Evolutionary conservation across 2,888 invertebrate species (phyloP), one percentile per base, ranked within the genome.

Genomic region (Choristoneura rosaceana): DNA sequence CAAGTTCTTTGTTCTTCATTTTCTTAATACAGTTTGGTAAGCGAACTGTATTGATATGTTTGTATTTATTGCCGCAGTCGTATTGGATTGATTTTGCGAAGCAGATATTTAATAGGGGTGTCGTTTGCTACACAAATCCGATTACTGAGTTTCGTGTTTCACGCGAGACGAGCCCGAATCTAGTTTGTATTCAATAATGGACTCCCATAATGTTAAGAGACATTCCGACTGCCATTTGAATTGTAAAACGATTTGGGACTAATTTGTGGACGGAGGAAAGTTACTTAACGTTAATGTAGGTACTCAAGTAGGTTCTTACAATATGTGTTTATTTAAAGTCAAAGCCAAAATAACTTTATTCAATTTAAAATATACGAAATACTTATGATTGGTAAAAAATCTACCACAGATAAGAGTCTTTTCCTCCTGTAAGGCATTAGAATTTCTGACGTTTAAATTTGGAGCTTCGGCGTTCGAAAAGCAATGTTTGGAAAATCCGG

Each of bases 51-150:
- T 41, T 60, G 43, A 33, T 68, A 69, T 69, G 68, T 69, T 73
- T 59, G 73, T 50, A 60, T 59, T 17, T 41, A 43, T 50, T 33
- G 58, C 73, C 50, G 52, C 71, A 68, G 50, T 50, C 58, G 69
- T 43, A 69, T 69, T 66, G 61, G 61, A 61, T 69, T 47, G 73
- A 69, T 70, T 77, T 79, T 70, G 75, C 77, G 69, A 73, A 71
- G 74, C 77, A 74, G 73, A 74, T 61, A 73, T 78, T 80, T 82
- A 81, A 82, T 80, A 79, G 81, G 77, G 83, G 85, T 84, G 83
- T 84, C 82, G 77, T 80, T 83, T 78, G 74, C 78, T 74, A 62
- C 74, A 79, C 78, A 78, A 83, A 86, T 82, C 80, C 79, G 83
- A 84, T 86, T 84, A 84, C 73, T 14, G 71, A 76, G 81, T 78